Evolutionary conservation across 2,888 invertebrate species (phyloP).

Genomic region (Tryphoninae sp.): DNA sequence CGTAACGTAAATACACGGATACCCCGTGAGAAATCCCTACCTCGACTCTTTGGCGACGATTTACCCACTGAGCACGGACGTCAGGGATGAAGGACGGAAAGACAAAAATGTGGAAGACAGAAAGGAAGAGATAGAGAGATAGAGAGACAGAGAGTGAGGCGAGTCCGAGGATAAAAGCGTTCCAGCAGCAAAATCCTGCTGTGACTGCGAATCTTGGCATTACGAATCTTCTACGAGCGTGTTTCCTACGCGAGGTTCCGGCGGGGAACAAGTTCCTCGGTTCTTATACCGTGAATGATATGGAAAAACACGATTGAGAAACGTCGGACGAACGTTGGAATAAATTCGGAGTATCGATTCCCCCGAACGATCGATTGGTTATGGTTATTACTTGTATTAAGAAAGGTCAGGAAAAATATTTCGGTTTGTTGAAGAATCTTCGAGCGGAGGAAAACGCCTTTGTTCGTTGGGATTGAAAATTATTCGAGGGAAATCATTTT

Average conservation of each 20-base stretch:
- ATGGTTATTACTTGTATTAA: neutral
- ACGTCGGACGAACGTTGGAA: slow-evolving; percentile 39
- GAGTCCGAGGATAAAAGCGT: slow-evolving; percentile 72
- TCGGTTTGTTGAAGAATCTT: neutral
- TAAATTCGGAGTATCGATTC: slow-evolving; percentile 49
- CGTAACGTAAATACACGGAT: slow-evolving; percentile 65
- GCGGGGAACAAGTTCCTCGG: slow-evolving; percentile 38
- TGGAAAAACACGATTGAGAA: slow-evolving; percentile 12
- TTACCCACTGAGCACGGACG: slow-evolving; percentile 40
- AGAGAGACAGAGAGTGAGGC: slow-evolving; percentile 14
- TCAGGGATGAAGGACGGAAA: slow-evolving; percentile 8
- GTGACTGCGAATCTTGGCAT: slow-evolving; percentile 71
- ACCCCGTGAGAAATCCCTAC: slow-evolving; percentile 63
- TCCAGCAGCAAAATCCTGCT: slow-evolving; percentile 71
- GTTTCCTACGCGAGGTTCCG: slow-evolving; percentile 35
- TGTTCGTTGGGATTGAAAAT: slow-evolving; percentile 78
- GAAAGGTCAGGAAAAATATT: slow-evolving; percentile 49
- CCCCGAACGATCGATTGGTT: slow-evolving; percentile 28
- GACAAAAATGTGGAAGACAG: slow-evolving; percentile 46
- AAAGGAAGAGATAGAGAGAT: neutral
- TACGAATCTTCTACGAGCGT: slow-evolving; percentile 49
- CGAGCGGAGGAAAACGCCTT: slow-evolving; percentile 34
- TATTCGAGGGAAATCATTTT: neutral
- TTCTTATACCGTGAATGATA: slow-evolving; percentile 18
- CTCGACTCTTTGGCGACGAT: slow-evolving; percentile 70